A percentile compares a stretch with the other conserved stretches of the same genome.
Conservation (phyloP, 2,888 invertebrate genomes). For the Philaethria dido region DNA sequence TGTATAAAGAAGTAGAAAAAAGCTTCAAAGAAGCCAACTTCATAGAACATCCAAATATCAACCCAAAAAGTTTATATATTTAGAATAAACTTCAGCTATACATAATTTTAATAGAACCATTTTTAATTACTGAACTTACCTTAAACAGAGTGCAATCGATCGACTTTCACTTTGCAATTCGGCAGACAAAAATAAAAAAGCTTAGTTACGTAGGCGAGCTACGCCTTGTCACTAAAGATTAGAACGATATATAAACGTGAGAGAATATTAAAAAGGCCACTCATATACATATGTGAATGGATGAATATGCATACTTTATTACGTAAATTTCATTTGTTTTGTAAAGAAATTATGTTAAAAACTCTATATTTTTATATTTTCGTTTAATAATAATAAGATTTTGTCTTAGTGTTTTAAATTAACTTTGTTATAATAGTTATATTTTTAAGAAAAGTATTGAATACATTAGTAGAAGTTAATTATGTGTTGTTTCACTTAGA, state of each 20-base stretch:
- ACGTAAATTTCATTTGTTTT: not conserved
- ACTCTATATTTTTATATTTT: too few species aligned
- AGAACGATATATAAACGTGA: not conserved
- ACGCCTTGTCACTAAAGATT: constrained; percentile 24
- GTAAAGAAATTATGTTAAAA: not conserved
- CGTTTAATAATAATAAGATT: too few species aligned
- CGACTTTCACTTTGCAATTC: constrained; percentile 28
- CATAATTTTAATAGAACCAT: not conserved
- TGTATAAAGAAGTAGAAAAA: too few species aligned
- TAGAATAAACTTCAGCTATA: not conserved
- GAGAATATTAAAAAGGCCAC: constrained; percentile 5
- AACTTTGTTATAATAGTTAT: too few species aligned
- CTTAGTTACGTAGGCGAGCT: constrained; percentile 25
- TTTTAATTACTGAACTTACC: not conserved
- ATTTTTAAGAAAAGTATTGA: too few species aligned
- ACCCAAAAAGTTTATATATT: not conserved
- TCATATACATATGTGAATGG: not conserved
- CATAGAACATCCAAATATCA: not conserved
- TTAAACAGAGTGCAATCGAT: constrained; percentile 24
- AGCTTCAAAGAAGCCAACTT: too few species aligned
- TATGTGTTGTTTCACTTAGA: too few species aligned
- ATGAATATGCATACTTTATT: not conserved
- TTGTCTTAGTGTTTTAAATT: too few species aligned
- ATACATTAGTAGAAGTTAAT: too few species aligned
- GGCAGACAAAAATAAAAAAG: constrained; percentile 27